Conservation (phyloP, 2,113 vertebrate species). For the Globicephala melas region DNA sequence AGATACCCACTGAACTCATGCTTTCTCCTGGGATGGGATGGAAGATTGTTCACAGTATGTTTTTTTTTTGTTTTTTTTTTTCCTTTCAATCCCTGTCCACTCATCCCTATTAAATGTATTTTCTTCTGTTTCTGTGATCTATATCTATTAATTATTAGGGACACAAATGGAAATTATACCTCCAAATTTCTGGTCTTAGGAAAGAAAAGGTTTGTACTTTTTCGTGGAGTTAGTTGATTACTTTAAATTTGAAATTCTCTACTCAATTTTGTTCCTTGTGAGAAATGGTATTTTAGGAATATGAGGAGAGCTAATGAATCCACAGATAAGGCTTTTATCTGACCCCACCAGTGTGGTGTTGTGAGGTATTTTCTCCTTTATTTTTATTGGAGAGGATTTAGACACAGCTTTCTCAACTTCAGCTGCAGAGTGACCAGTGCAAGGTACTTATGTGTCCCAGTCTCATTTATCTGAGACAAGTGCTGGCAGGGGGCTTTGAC, state of each 20-base stretch:
- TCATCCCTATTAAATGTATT: accelerated
- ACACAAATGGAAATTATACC: not conserved
- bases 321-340: not conserved
- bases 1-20: not conserved
- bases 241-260: not conserved
- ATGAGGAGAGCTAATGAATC: not conserved
- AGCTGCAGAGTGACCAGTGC: no score
- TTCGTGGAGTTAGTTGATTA: not conserved
- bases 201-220: not conserved
- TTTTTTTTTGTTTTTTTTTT: accelerated
- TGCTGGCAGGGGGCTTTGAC: not conserved
- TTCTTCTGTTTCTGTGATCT: not conserved
- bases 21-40: not conserved
- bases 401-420: not conserved
- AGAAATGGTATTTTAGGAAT: not conserved
- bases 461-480: no score
- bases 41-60: accelerated
- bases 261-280: not conserved
- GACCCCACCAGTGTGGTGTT: accelerated
- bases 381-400: not conserved
- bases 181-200: not conserved
- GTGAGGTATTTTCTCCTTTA: accelerated
- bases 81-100: accelerated
- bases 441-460: not conserved
- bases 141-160: accelerated